phyloP scores from a whole-genome alignment of 2,797 vertebrate genomes.

The Arnoldichthys spilopterus region DNA sequence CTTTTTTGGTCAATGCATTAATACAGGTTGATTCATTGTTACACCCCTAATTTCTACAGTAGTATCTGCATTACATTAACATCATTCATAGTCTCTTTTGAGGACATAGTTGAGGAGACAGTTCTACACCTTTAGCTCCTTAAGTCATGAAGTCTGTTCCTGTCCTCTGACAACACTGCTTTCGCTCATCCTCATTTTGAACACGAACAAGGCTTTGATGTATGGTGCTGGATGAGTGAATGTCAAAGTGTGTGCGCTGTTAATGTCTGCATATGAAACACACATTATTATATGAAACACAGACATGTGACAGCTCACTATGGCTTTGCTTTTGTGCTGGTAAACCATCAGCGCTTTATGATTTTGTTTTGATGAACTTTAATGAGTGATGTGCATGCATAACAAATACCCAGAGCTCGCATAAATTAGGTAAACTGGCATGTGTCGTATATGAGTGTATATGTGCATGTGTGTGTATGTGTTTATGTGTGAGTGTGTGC shows the following conservation, averaged over 20 bases:
- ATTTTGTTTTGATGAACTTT: slow-evolving; percentile 43
- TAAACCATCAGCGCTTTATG: slow-evolving; percentile 27
- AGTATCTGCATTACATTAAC: too few species aligned
- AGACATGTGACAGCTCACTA: not conserved
- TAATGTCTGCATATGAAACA: not conserved
- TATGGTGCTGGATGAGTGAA: not conserved
- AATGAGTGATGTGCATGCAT: slow-evolving; percentile 40
- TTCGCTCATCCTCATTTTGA: not conserved
- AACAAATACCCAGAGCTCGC: slow-evolving; percentile 31
- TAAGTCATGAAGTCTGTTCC: not conserved
- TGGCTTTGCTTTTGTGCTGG: slow-evolving; percentile 22
- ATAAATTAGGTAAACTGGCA: slow-evolving; percentile 33
- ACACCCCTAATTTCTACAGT: too few species aligned
- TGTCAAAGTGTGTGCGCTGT: not conserved
- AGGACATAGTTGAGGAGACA: too few species aligned
- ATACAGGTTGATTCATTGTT: too few species aligned
- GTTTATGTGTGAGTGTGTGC: not conserved
- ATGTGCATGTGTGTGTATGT: not conserved
- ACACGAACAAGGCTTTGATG: not conserved
- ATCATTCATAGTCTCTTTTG: too few species aligned
- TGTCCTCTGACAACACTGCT: not conserved
- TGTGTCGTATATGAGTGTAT: not conserved
- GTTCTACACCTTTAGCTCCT: too few species aligned
- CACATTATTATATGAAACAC: not conserved
- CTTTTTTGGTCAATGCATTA: too few species aligned